Evolutionary conservation across 1,140 invertebrate species (phyloP), one percentile per base, ranked within the genome.

Genomic region (Drosophila quadrilineata): DNA sequence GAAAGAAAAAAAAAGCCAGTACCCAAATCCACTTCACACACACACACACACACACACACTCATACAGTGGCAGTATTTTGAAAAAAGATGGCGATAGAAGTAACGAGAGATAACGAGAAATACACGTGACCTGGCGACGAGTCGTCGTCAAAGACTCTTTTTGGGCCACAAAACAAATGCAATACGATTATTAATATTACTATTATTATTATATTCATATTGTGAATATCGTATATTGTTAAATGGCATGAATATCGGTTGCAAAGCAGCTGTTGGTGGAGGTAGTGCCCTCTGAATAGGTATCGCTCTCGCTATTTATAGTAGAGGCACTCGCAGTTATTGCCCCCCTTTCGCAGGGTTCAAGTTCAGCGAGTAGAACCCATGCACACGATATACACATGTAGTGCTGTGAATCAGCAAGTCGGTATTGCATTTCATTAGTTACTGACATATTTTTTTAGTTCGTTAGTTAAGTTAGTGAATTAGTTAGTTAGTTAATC

Each of bases 61-160:
- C n/a, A 36, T 14, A 35, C 24, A 68, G 24, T 40, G 12, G 24
- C 38, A 36, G 26, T 29, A 29, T 5, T 21, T 22, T 9, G 19
- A 16, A 48, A 16, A 9, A 21, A 22, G 2, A 24, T 3, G 6
- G n/a, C 17, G n/a, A 16, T 10, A 1, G 40, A 26, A 12, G 26
- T 21, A 6, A 22, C 14, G 6, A 28, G 2, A 38, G 36, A 19
- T 0, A 19, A 16, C 14, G 16, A n/a, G 40, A 10, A 43, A 63
- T 57, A 38, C 76, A 80, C 76, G 76, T 76, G 76, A 80, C 76
- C 36, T n/a, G 14, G n/a, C 17, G 22, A 46, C 28, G n/a, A 29
- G 43, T 16, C n/a, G 14, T 41, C 22, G 31, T 22, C 19, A 24
- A 35, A 43, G n/a, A 24, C 26, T 45, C 19, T 40, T 58, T 48